A percentile compares a stretch with the other conserved stretches of the same genome.
Evolutionary conservation across 2,113 vertebrate species (phyloP).

Genomic region (Lucifuga dentata): DNA sequence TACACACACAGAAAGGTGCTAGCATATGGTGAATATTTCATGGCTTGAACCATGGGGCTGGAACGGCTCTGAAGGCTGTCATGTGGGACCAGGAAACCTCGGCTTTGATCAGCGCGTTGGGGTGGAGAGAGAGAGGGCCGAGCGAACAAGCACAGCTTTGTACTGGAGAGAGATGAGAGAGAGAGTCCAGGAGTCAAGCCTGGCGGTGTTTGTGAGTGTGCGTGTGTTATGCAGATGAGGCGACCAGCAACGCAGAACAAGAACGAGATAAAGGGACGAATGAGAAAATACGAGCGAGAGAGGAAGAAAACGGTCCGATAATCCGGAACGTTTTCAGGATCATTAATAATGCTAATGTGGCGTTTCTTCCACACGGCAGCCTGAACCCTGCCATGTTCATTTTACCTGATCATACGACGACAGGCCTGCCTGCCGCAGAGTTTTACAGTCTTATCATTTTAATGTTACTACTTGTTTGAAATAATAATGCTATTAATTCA

Average conservation of each 20-base stretch:
- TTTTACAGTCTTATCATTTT: background rate
- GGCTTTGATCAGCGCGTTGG: slow-evolving; percentile 67
- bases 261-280: background rate
- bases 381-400: slow-evolving; percentile 47
- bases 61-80: slow-evolving; percentile 59
- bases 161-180: slow-evolving; percentile 49
- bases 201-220: slow-evolving; percentile 29
- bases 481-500: background rate
- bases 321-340: slow-evolving; percentile 18
- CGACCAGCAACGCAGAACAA: slow-evolving; percentile 11
- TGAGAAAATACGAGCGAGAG: slow-evolving; percentile 22
- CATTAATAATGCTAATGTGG: slow-evolving; percentile 50
- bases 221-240: slow-evolving; percentile 43
- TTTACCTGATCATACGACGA: slow-evolving; percentile 24
- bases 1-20: slow-evolving; percentile 50
- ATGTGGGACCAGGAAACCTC: slow-evolving; percentile 29
- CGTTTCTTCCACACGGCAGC: slow-evolving; percentile 30
- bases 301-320: slow-evolving; percentile 20
- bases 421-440: background rate
- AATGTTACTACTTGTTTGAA: slow-evolving; percentile 1
- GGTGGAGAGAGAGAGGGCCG: slow-evolving; percentile 47
- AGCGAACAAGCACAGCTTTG: slow-evolving; percentile 71
- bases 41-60: slow-evolving; percentile 54
- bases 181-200: slow-evolving; percentile 49
- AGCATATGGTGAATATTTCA: slow-evolving; percentile 75